Base-by-base conservation (phyloP, 1,140 invertebrate species). In the Drosophila sucinea region DNA sequence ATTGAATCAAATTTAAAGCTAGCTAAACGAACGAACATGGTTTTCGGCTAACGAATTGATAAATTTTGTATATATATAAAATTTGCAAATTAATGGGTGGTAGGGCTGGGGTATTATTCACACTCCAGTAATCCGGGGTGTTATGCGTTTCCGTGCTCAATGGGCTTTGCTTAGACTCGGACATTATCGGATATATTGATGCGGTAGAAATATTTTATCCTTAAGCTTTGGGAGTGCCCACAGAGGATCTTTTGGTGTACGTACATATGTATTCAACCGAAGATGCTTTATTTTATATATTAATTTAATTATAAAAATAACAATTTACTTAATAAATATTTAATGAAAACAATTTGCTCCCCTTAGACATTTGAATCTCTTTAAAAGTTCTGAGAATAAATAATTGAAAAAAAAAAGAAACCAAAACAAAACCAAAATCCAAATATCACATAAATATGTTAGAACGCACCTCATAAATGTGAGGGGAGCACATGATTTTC, bases 1-100 rank as follows among this genome's bases (percentile, higher is more conserved):
- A 51, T 51, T 51, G 44, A 51, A 27, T 51, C 23, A 27, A 51
- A 51, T 51, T 51, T 51, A 51, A 51, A 51, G 44, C 44, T 27
- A 51, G 23, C 6, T 25, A 51, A 51, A 51, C 17, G 17, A 51
- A 27, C 44, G 44, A 3, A 51, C 44, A 51, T 25, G 17, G 17
- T 23, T 23, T 47, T 51, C 7, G 6, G 23, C 6, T 27, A 51
- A 51, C 44, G 44, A 51, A 51, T 51, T 47, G 44, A 47, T 47
- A 25, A 47, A 47, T 38, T 38, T 38, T 38, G 10, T 38, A 10
- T 38, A 38, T 38, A 38, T 38, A 38, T 38, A 17, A 38, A 38
- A 38, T 47, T 23, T 51, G 44, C 44, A 51, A 51, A 8, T 51
- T 23, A 47, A 25, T 47, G 44, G 17, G 44, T 8, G 35, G 8